phyloP scores from a whole-genome alignment of 1,140 invertebrate genomes.

The Armadillidium nasatum region DNA sequence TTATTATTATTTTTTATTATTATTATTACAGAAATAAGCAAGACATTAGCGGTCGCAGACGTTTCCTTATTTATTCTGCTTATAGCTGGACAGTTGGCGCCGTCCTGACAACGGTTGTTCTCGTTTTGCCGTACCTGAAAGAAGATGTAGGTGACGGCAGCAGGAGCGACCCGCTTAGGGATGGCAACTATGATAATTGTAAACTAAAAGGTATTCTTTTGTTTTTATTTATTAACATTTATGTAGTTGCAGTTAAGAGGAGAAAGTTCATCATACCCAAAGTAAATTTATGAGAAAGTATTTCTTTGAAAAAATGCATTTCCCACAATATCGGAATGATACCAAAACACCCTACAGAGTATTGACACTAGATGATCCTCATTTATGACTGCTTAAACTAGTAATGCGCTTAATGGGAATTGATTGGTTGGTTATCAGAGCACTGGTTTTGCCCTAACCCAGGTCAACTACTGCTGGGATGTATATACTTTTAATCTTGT shows the following conservation, averaged over 20 bases:
- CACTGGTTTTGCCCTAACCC: not conserved
- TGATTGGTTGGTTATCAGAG: too few species aligned
- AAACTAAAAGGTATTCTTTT: conserved; percentile 31
- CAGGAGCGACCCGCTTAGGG: conserved; percentile 28
- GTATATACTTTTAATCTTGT: not conserved
- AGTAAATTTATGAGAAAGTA: too few species aligned
- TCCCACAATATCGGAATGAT: too few species aligned
- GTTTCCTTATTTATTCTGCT: conserved; percentile 36
- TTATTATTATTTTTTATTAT: not conserved
- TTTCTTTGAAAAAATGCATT: too few species aligned
- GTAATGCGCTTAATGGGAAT: too few species aligned
- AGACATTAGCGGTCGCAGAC: conserved; percentile 35
- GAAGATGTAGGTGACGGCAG: conserved; percentile 23
- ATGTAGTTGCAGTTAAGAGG: too few species aligned
- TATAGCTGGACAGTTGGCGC: conserved; percentile 41
- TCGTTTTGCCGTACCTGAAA: conserved; percentile 32
- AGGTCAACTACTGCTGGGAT: not conserved
- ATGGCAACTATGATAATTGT: conserved; percentile 21
- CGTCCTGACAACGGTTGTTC: conserved; percentile 37
- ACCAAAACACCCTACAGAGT: too few species aligned
- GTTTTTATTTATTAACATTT: too few species aligned
- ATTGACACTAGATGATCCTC: too few species aligned
- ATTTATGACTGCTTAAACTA: too few species aligned
- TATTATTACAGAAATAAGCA: conserved; percentile 27
- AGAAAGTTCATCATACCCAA: too few species aligned